Percentiles rank a stretch among this genome's conserved stretches.
Evolutionary conservation across 1,140 invertebrate genomes (phyloP).

Genomic region (Ylistrum balloti): DNA sequence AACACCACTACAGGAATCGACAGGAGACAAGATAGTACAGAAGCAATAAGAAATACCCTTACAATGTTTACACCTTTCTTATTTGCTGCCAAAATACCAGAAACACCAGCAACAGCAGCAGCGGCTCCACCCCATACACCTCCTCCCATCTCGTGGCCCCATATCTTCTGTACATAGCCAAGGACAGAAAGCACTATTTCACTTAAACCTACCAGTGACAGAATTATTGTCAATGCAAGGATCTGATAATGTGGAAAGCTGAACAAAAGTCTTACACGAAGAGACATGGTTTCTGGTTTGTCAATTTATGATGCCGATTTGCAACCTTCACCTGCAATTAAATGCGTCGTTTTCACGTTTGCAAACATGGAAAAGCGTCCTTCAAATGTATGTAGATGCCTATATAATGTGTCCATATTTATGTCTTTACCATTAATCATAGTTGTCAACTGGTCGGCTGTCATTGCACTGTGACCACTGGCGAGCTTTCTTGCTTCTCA

Average conservation of each 20-base stretch:
- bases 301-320: neutral
- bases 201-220: conserved; percentile 53
- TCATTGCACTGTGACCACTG: neutral
- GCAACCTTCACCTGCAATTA: neutral
- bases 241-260: conserved; percentile 57
- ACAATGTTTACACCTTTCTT: conserved; percentile 57
- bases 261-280: conserved; percentile 55
- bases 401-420: no score
- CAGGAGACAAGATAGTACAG: conserved; percentile 48
- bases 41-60: conserved; percentile 46
- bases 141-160: conserved; percentile 56
- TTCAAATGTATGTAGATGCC: neutral
- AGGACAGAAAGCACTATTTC: conserved; percentile 51
- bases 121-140: conserved; percentile 58
- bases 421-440: neutral
- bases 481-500: neutral
- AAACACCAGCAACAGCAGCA: conserved; percentile 47
- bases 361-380: neutral
- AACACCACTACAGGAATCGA: conserved; percentile 49
- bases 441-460: neutral
- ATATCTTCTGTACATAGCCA: conserved; percentile 55
- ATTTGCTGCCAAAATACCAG: conserved; percentile 55
- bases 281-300: conserved; percentile 51
- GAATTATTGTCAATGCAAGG: conserved; percentile 52
- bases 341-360: neutral